Base-by-base conservation (phyloP, 2,888 invertebrate species). In the Cataglyphis livida region DNA sequence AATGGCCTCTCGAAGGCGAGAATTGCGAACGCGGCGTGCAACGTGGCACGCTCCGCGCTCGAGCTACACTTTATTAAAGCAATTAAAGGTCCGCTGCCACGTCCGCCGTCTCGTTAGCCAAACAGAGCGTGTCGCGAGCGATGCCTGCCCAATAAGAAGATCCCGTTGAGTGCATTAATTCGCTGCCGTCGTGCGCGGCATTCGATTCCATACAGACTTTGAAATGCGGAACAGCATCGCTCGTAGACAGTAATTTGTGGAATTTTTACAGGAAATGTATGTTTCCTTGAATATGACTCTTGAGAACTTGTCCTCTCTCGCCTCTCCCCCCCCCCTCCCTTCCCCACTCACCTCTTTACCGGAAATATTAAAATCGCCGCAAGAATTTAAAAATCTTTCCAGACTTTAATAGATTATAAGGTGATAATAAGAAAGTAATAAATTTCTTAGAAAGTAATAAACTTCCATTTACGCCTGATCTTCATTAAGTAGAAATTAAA, bases 121-220 rank as follows among this genome's bases (percentile, higher is more conserved):
- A 91, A 89, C 90, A 74, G 90, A 90, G 87, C 90, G 81, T 86
- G 85, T 85, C 90, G 90, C 83, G 86, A 83, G 21, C 90, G 85
- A 87, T 59, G 75, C 84, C 82, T 41, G 85, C 25, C 86, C 84
- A 88, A 89, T 90, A 83, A 85, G 79, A 84, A 81, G 79, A 75
- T 88, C 66, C 84, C 86, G 88, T 85, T 89, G 59, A 51, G 54
- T 62, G 73, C 73, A 61, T 82, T 82, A 79, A 85, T 78, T 73
- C 62, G 61, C 66, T 21, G 48, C 18, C 65, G 18, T 1, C 48
- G 57, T 21, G 15, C 32, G 62, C 59, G 48, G 18, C 54, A 32
- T 78, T 78, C 59, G 71, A 71, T 79, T 71, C 71, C 21, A n/a
- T 38, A 44, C 71, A 44, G 48, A 51, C 21, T 18, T 21, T 21